These are phyloP conservation scores for Neostethus bicornis DNA, from an alignment of 2,797 vertebrate genomes.

Conservation along the genomic window DNA sequence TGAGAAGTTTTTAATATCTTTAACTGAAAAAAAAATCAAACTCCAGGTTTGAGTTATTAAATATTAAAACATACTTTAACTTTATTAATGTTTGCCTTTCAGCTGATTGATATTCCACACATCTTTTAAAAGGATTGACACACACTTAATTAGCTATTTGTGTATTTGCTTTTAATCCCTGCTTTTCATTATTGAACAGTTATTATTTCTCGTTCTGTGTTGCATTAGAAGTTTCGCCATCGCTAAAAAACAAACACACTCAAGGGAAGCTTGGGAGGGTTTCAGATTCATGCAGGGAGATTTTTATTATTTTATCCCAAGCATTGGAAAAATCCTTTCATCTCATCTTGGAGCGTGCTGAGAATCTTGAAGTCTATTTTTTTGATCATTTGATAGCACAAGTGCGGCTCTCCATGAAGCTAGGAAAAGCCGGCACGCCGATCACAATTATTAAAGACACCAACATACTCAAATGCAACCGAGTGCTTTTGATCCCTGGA, in stretches of 20 bases:
- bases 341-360: constrained; percentile 1
- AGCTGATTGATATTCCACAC: neutral
- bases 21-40: no score
- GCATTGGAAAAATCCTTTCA: neutral
- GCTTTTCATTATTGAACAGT: neutral
- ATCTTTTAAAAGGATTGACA: neutral
- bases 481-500: neutral
- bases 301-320: neutral
- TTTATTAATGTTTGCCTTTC: neutral
- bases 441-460: constrained; percentile 7
- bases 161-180: neutral
- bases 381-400: constrained; percentile 15
- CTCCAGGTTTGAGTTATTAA: no score
- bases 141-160: neutral
- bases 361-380: constrained; percentile 11
- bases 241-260: neutral
- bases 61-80: no score
- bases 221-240: neutral
- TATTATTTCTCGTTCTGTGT: neutral
- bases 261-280: neutral
- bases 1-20: no score
- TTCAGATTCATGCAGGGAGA: neutral
- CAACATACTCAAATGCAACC: constrained; percentile 1
- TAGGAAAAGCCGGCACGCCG: neutral
- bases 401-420: neutral